A percentile compares a stretch with the other conserved stretches of the same genome.
phyloP scores from a whole-genome alignment of 2,888 invertebrate genomes.

The Hirtodrosophila histrioides region DNA sequence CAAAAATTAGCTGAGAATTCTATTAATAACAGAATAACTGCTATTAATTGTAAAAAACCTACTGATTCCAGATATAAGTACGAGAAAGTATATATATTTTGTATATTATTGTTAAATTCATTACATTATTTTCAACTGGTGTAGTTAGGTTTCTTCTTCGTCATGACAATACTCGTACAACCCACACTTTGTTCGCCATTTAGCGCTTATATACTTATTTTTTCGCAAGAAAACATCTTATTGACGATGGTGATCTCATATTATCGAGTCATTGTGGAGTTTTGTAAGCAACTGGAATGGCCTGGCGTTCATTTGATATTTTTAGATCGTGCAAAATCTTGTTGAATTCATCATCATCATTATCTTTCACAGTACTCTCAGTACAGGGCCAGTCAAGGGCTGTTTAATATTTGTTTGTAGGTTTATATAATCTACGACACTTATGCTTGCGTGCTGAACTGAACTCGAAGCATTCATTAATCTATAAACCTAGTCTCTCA shows the following conservation, averaged over 20 bases:
- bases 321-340: conserved; percentile 40
- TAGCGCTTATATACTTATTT: conserved; percentile 2
- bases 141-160: too few relatives aligned
- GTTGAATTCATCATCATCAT: conserved; percentile 17
- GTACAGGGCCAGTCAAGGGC: neutral
- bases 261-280: conserved; percentile 32
- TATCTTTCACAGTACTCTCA: conserved; percentile 8
- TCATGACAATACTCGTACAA: too few relatives aligned
- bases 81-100: too few relatives aligned
- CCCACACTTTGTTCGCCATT: too few relatives aligned
- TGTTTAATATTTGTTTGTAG: neutral
- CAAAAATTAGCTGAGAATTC: too few relatives aligned
- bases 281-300: conserved; percentile 1
- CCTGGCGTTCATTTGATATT: conserved; percentile 40
- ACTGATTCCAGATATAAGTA: too few relatives aligned
- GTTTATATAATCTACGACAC: conserved; percentile 10
- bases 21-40: too few relatives aligned
- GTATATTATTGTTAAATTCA: neutral
- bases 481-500: conserved; percentile 19
- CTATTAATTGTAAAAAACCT: too few relatives aligned
- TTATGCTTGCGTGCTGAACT: conserved; percentile 8
- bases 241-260: conserved; percentile 44
- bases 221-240: conserved; percentile 11
- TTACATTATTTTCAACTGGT: too few relatives aligned
- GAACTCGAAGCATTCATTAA: conserved; percentile 8